Evolutionary conservation across 2,113 vertebrate species (phyloP).

Genomic region (Oophaga pumilio): DNA sequence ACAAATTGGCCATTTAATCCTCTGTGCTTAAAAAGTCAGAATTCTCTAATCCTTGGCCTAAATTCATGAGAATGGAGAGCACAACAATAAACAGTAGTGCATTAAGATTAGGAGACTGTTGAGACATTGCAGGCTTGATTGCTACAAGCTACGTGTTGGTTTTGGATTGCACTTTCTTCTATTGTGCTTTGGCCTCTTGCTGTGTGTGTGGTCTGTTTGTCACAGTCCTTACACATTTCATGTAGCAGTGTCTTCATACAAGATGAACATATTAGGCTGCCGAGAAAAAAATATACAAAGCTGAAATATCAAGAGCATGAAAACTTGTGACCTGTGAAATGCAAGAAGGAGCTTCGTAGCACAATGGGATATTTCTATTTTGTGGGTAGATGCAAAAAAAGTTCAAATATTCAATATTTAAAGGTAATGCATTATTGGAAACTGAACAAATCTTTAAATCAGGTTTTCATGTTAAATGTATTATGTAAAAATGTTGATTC

Average conservation of each 20-base stretch:
- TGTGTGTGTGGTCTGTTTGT: constrained; percentile 40
- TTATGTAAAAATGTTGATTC: too few species aligned
- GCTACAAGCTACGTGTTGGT: constrained; percentile 41
- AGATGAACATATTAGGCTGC: constrained; percentile 11
- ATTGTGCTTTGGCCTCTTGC: constrained; percentile 32
- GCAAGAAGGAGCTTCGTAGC: not conserved
- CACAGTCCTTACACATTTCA: constrained; percentile 18
- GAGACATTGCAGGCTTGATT: constrained; percentile 32
- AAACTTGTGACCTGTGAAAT: not conserved
- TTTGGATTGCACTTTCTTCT: constrained; percentile 35
- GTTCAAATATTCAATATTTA: not conserved
- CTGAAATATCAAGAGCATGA: not conserved
- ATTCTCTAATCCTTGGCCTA: constrained; percentile 41
- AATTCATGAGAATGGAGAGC: constrained; percentile 36
- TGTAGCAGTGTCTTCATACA: constrained; percentile 1
- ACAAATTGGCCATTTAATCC: constrained; percentile 36
- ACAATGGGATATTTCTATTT: not conserved
- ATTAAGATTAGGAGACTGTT: constrained; percentile 21
- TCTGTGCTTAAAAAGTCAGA: constrained; percentile 3
- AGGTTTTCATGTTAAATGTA: too few species aligned
- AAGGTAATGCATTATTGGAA: not conserved
- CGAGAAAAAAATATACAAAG: constrained; percentile 3
- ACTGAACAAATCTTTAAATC: too few species aligned
- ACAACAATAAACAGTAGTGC: constrained; percentile 49
- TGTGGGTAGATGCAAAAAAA: not conserved